Conservation (phyloP, 2,113 vertebrate species). For the Sapajus apella region DNA sequence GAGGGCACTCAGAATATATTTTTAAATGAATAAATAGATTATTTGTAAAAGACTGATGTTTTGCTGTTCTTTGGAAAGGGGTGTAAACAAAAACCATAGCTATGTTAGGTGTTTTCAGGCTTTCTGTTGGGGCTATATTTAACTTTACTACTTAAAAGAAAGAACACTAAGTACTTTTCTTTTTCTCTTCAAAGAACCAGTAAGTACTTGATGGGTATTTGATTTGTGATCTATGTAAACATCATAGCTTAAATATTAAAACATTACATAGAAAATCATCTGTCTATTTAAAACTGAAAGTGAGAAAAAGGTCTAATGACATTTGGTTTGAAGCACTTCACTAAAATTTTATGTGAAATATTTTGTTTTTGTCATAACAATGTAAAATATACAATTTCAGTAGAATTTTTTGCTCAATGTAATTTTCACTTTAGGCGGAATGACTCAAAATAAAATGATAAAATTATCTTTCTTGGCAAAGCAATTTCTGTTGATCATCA, state of each 20-base stretch:
- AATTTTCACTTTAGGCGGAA: conserved; percentile 76
- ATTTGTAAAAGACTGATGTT: background rate
- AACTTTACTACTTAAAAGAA: background rate
- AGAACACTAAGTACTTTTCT: background rate
- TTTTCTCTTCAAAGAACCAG: background rate
- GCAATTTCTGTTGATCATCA: conserved; percentile 66
- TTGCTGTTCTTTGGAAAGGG: background rate
- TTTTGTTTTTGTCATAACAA: conserved; percentile 71
- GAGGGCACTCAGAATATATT: background rate
- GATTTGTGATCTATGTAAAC: conserved; percentile 18
- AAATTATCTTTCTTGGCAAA: conserved; percentile 69
- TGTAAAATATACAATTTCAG: conserved; percentile 64
- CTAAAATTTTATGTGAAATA: conserved; percentile 56
- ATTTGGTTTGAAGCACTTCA: conserved; percentile 50
- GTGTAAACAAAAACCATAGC: background rate
- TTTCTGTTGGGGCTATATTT: background rate
- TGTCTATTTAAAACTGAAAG: conserved; percentile 53
- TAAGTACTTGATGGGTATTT: conserved; percentile 35
- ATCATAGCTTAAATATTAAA: conserved; percentile 27
- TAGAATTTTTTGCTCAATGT: conserved; percentile 70
- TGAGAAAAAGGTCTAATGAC: conserved; percentile 42
- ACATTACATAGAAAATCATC: background rate
- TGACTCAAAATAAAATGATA: conserved; percentile 34
- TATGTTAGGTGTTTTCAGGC: background rate
- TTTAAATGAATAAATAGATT: background rate